Conservation (phyloP, 2,113 vertebrate species). For the Heterotis niloticus region DNA sequence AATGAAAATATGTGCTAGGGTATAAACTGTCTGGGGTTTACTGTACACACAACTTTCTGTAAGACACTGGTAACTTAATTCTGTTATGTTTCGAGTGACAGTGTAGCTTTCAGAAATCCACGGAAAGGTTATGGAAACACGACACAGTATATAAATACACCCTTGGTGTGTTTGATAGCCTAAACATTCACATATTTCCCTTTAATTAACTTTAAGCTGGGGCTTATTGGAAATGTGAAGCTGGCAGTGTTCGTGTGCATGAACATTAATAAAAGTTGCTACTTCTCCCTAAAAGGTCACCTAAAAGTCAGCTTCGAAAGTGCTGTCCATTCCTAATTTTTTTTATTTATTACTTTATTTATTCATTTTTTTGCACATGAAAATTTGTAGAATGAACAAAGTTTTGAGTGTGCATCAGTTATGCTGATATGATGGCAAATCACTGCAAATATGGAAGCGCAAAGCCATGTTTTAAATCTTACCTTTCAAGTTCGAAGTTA, state of each 20-base stretch:
- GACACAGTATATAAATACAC: constrained; percentile 45
- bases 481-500: no score
- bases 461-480: no score
- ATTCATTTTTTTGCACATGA: not conserved
- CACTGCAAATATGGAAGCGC: no score
- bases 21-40: constrained; percentile 52
- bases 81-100: constrained; percentile 71
- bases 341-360: no score
- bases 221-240: constrained; percentile 48
- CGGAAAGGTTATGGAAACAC: constrained; percentile 70
- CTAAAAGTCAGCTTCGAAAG: constrained; percentile 40
- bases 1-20: constrained; percentile 69
- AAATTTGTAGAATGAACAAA: not conserved
- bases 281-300: constrained; percentile 47
- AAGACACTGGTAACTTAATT: constrained; percentile 67
- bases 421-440: no score
- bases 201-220: constrained; percentile 58
- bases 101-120: constrained; percentile 64
- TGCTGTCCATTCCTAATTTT: constrained; percentile 6
- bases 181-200: constrained; percentile 50
- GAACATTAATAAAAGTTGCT: constrained; percentile 40
- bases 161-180: constrained; percentile 44
- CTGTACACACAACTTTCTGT: constrained; percentile 62
- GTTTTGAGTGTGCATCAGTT: not conserved
- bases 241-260: constrained; percentile 41